phyloP scores from a whole-genome alignment of 2,797 vertebrate species.

The Rhodeus uyekii region DNA sequence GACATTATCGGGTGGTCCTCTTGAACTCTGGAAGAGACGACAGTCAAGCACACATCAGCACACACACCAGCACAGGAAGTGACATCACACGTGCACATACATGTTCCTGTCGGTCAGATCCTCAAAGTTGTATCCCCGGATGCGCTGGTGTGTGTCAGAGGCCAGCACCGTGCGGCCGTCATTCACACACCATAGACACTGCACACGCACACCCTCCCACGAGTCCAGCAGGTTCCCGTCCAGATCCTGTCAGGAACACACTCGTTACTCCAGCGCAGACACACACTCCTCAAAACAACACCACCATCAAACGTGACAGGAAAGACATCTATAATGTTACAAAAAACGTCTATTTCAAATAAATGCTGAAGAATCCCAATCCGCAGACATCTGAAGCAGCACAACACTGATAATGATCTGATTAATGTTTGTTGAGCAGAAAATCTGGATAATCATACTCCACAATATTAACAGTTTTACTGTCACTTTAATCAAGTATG shows the following conservation, averaged over 20 bases:
- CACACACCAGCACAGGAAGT: no score
- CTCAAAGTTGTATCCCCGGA: constrained; percentile 97
- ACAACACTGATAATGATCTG: no score
- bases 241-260: constrained; percentile 83
- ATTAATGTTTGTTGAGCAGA: no score
- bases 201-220: constrained; percentile 96
- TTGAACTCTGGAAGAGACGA: constrained; percentile 85
- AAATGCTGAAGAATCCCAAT: not conserved
- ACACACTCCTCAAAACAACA: no score
- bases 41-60: constrained; percentile 1
- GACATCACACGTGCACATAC: constrained; percentile 73
- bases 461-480: no score
- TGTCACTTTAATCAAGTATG: no score
- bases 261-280: no score
- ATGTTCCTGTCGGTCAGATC: constrained; percentile 98
- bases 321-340: not conserved
- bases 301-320: not conserved
- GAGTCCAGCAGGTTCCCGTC: constrained; percentile 97
- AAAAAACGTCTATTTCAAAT: not conserved
- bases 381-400: not conserved
- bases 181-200: constrained; percentile 93
- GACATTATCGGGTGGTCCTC: constrained; percentile 99
- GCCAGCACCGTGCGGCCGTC: constrained; percentile 92
- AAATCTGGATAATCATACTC: no score
- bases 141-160: constrained; percentile 96